A percentile compares a stretch with the other conserved stretches of the same genome.
phyloP scores from a whole-genome alignment of 1,140 invertebrate genomes.

The Drosophila asahinai region DNA sequence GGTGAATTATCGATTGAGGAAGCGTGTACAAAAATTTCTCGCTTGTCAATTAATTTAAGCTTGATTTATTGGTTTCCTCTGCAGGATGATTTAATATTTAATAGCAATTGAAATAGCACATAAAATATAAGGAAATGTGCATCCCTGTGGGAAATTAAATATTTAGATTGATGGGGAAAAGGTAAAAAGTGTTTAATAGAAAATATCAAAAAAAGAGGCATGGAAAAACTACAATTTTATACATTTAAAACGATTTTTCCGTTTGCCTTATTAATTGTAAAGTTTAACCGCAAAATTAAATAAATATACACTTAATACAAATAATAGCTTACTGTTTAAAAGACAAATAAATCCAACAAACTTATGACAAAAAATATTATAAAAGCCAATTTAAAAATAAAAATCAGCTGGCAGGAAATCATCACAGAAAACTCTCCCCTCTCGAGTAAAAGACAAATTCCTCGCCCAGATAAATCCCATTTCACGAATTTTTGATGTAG shows the following conservation, averaged over 20 bases:
- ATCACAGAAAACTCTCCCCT: slow-evolving; percentile 3
- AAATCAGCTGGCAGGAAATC: slow-evolving; percentile 2
- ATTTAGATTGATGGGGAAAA: neutral
- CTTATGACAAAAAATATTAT: neutral
- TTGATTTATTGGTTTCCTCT: neutral
- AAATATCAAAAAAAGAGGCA: neutral
- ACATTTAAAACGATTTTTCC: neutral
- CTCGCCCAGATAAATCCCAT: slow-evolving; percentile 26
- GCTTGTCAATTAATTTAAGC: neutral
- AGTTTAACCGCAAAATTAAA: too few species aligned
- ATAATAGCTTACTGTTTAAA: neutral
- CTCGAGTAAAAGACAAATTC: neutral
- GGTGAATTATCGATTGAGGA: slow-evolving; percentile 11
- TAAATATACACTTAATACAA: neutral
- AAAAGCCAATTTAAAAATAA: slow-evolving; percentile 10
- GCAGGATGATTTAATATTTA: neutral
- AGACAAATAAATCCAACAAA: neutral
- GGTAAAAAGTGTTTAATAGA: neutral
- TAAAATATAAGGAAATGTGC: neutral
- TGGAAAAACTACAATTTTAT: neutral
- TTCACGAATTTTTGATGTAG: slow-evolving; percentile 40
- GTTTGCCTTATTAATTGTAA: neutral
- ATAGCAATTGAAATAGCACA: slow-evolving; percentile 1
- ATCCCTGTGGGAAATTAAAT: too few species aligned
- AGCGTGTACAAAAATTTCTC: neutral